phyloP scores from a whole-genome alignment of 2,888 invertebrate genomes.

The Dicranocentrus wangi region DNA sequence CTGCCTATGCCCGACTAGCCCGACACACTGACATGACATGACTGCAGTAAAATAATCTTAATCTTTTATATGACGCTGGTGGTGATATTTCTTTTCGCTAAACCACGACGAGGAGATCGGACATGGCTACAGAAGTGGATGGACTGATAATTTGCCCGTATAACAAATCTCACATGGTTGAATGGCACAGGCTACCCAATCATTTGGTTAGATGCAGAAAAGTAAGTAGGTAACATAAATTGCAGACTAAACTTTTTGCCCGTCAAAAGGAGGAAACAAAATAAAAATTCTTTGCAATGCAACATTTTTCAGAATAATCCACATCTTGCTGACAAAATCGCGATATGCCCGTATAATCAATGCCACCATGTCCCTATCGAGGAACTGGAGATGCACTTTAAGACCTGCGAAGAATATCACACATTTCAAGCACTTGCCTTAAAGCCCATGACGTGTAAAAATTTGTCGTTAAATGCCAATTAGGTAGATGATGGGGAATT shows the following conservation, averaged over 20 bases:
- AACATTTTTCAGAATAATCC: constrained; percentile 52
- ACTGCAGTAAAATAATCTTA: too few species aligned
- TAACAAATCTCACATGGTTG: constrained; percentile 55
- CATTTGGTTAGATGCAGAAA: constrained; percentile 65
- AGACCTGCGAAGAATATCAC: constrained; percentile 52
- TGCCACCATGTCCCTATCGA: constrained; percentile 62
- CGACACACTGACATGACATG: too few species aligned
- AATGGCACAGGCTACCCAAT: constrained; percentile 13
- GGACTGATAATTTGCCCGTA: constrained; percentile 63
- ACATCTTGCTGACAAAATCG: constrained; percentile 11
- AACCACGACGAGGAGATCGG: too few species aligned
- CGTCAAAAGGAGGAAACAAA: too few species aligned
- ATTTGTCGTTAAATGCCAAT: too few species aligned
- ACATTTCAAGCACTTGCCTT: constrained; percentile 33
- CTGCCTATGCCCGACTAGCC: too few species aligned
- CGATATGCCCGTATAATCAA: constrained; percentile 64
- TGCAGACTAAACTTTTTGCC: too few species aligned
- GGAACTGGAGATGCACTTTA: constrained; percentile 51
- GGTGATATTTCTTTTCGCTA: too few species aligned
- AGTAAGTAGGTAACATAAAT: constrained; percentile 37
- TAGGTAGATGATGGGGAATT: too few species aligned
- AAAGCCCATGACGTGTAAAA: too few species aligned
- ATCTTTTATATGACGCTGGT: too few species aligned
- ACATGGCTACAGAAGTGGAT: constrained; percentile 40
- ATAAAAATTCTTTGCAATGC: too few species aligned